Base-by-base conservation (phyloP, 2,797 vertebrate genomes). In the Macroramphosus scolopax region DNA sequence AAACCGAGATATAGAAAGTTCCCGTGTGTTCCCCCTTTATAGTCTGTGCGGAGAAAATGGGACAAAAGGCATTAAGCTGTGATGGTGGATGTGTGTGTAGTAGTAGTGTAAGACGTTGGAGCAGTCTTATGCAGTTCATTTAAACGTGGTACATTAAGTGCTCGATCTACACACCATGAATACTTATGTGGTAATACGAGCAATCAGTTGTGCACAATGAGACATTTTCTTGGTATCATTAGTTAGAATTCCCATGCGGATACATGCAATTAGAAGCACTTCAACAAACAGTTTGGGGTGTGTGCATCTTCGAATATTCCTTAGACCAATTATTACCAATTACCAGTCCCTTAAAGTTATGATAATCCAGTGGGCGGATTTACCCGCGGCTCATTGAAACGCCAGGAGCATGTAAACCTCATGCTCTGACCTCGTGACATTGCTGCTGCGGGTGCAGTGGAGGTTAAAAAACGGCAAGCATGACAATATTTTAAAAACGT, bases 201-300 rank as follows among this genome's bases (percentile, higher is more conserved):
- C 24, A 50, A 59, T 72, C 60, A 61, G 62, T 63, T 68, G 43
- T 48, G 51, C 46, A 54, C 29, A 70, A 60, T 70, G 68, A 63
- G 32, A 63, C 44, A 55, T 64, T 67, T 53, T 55, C 31, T 46
- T 46, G 18, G 24, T 51, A 50, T 33, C 47, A 66, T 68, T 71
- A 54, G 49, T 36, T 30, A n/a, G 5, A 66, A 67, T 67, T 70
- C 73, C 50, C 55, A 26, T 17, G 54, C 32, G 46, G 41, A 44
- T 59, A 37, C 53, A 44, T 39, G 55, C 55, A 79, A 66, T 69
- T 72, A 72, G 38, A 46, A 32, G 17, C 52, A 58, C 39, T 55
- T 39, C 15, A 59, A 50, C 50, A 68, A 65, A 62, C 56, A 28
- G 44, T 55, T 62, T 39, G 31, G n/a, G 24, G 13, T 33, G 33